A percentile compares a stretch with the other conserved stretches of the same genome.
Evolutionary conservation across 2,113 vertebrate species (phyloP).

Genomic region (Dipodomys merriami): DNA sequence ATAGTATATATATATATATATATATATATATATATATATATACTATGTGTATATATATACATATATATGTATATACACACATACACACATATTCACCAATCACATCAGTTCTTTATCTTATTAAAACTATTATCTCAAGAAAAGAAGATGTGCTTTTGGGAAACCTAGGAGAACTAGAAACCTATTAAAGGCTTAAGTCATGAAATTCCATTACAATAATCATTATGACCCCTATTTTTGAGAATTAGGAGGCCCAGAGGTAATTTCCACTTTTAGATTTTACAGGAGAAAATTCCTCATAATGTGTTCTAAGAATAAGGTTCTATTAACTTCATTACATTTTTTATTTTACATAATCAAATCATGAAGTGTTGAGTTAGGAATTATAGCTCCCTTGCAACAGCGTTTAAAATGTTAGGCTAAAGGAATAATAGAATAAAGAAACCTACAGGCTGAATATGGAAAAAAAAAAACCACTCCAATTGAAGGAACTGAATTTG

Average conservation of each 20-base stretch:
- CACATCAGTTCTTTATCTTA: background rate
- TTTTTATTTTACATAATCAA: conserved; percentile 72
- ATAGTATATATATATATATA: background rate
- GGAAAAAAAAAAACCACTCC: background rate
- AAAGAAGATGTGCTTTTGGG: conserved; percentile 10
- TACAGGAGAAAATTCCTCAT: conserved; percentile 33
- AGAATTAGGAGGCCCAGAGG: conserved; percentile 50
- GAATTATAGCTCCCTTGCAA: conserved; percentile 47
- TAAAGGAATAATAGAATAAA: conserved; percentile 22
- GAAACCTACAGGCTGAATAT: background rate
- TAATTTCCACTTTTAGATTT: conserved; percentile 63
- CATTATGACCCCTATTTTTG: conserved; percentile 38
- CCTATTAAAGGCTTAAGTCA: background rate
- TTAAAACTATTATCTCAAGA: background rate
- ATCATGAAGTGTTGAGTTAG: conserved; percentile 56
- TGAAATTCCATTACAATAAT: conserved; percentile 6
- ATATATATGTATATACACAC: too few relatives aligned
- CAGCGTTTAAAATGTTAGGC: conserved; percentile 51
- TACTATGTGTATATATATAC: too few relatives aligned
- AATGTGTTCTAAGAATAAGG: conserved; percentile 54
- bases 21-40: too few relatives aligned
- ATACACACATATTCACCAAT: background rate
- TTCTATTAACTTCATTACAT: conserved; percentile 66
- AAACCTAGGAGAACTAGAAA: conserved; percentile 33
- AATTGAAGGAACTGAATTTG: background rate